Evolutionary conservation across 2,797 vertebrate genomes (phyloP).

Genomic region (Takifugu ocellatus): DNA sequence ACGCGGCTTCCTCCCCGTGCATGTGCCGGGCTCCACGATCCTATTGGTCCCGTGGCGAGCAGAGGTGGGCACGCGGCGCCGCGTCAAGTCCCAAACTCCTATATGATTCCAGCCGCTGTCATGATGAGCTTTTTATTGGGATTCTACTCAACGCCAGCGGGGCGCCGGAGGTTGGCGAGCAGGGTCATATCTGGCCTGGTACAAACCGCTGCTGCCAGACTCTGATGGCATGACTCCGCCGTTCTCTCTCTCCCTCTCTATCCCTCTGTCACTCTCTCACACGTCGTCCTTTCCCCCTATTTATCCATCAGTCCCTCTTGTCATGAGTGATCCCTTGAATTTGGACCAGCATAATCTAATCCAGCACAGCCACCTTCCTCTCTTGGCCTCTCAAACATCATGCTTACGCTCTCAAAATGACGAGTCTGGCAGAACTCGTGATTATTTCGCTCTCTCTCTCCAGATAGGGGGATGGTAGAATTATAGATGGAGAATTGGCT

Average conservation of each 20-base stretch:
- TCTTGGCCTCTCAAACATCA: slow-evolving; percentile 41
- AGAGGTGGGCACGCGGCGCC: slow-evolving; percentile 23
- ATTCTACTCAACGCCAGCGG: slow-evolving; percentile 35
- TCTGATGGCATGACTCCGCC: slow-evolving; percentile 59
- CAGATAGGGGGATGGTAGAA: slow-evolving; percentile 40
- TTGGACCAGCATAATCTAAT: slow-evolving; percentile 60
- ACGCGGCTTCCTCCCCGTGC: slow-evolving; percentile 17
- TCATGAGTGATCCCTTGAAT: slow-evolving; percentile 53
- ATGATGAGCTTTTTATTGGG: slow-evolving; percentile 37
- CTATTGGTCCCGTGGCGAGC: slow-evolving; percentile 41
- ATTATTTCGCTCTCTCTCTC: background rate
- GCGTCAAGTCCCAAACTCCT: slow-evolving; percentile 35
- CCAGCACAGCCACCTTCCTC: slow-evolving; percentile 48
- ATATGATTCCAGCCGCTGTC: slow-evolving; percentile 15
- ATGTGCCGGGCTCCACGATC: slow-evolving; percentile 31
- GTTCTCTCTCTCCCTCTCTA: slow-evolving; percentile 41
- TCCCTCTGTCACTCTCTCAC: slow-evolving; percentile 16
- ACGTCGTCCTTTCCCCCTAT: slow-evolving; percentile 8
- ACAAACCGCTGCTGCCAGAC: slow-evolving; percentile 51
- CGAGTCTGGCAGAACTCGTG: slow-evolving; percentile 47
- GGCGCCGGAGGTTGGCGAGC: slow-evolving; percentile 33
- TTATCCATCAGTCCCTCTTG: slow-evolving; percentile 37
- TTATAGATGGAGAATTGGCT: slow-evolving; percentile 61
- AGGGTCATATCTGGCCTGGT: slow-evolving; percentile 53
- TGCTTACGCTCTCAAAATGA: slow-evolving; percentile 56